phyloP scores from a whole-genome alignment of 2,797 vertebrate species.

The Sternarchorhynchus goeldii region DNA sequence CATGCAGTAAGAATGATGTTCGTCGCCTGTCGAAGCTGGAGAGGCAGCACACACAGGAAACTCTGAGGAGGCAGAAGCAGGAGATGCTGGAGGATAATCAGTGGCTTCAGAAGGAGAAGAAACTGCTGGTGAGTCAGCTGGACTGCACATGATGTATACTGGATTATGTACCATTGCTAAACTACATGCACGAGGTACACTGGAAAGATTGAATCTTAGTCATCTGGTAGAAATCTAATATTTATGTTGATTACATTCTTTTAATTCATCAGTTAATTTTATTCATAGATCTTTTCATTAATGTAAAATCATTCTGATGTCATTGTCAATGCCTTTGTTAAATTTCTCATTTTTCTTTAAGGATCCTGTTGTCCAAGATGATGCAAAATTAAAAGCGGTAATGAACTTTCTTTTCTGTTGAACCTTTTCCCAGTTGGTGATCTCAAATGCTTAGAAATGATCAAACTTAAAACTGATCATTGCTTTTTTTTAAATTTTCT shows the following conservation, averaged over 20 bases:
- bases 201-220: background rate
- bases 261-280: background rate
- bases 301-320: background rate
- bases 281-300: too few species aligned
- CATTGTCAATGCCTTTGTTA: background rate
- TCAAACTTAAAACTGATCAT: background rate
- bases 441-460: background rate
- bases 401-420: background rate
- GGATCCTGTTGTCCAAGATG: constrained; percentile 60
- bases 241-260: background rate
- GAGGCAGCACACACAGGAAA: constrained; percentile 74
- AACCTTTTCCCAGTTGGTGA: background rate
- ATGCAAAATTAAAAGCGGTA: constrained; percentile 58
- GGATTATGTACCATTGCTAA: background rate
- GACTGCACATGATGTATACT: background rate
- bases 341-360: constrained; percentile 47
- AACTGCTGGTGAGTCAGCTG: constrained; percentile 77
- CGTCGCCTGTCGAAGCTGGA: constrained; percentile 82
- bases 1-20: constrained; percentile 75
- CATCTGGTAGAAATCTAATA: background rate
- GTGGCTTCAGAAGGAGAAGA: constrained; percentile 90
- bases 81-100: constrained; percentile 86
- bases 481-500: background rate
- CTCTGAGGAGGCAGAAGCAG: constrained; percentile 81
- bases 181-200: background rate